Evolutionary conservation across 1,140 invertebrate genomes (phyloP), one percentile per base, ranked within the genome.

Genomic region (Saccostrea cuccullata): DNA sequence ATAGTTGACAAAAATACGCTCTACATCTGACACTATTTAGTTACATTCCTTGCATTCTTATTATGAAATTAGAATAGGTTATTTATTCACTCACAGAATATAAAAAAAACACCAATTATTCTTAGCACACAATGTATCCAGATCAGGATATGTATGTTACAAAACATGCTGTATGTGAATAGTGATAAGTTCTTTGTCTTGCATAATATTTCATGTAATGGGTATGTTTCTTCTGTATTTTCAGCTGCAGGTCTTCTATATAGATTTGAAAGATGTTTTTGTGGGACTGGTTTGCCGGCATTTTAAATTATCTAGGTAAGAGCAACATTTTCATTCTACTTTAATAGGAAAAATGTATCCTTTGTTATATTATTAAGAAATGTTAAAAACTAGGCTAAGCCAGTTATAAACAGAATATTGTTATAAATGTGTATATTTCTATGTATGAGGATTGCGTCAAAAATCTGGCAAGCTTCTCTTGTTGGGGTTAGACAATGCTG

Each of bases 391-490:
- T 84, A 36, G 58, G 36, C 47, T 9, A 47, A 47, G 47, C 30
- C 30, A 36, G 30, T 36, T 47, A n/a, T n/a, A n/a, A n/a, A n/a
- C n/a, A 47, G 47, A 6, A 2, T 47, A 47, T 47, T 47, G 1
- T 47, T 6, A 47, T 9, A 47, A 8, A 47, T n/a, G 47, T 47
- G 47, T 47, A 47, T 47, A 47, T 47, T 47, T 82, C 9, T 30
- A 64, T 82, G 55, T 86, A 88, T 86, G 90, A 99, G 98, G 98
- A 94, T 96, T 99, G 94, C 98, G 97, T 97, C 99, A 98, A 96
- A 99, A 99, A 96, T 98, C 98, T 93, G 99, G 98, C 89, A 99
- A 99, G 96, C 96, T 99, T 91, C 96, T 99, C 90, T 99, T 99
- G 96, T 96, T 99, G 91, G 98, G 98, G 83, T 96, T 99, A 93